Conservation (phyloP, 1,140 invertebrate species). For the Alviniconcha marisindica region DNA sequence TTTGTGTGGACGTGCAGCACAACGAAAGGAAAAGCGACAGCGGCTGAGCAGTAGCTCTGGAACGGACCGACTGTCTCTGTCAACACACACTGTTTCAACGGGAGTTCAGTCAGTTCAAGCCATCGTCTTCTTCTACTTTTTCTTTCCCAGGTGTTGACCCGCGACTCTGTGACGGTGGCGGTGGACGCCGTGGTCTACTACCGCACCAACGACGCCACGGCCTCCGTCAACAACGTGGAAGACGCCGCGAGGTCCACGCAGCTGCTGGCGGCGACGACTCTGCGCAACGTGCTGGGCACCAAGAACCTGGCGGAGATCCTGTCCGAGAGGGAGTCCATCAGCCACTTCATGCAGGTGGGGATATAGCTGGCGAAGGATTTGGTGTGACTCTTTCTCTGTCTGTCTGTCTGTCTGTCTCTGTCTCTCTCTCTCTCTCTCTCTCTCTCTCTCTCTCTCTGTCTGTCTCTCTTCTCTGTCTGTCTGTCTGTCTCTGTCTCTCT, state of each 20-base stretch:
- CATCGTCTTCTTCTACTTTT: neutral
- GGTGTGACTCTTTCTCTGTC: neutral
- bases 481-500: too few relatives aligned
- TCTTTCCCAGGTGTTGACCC: conserved; percentile 85
- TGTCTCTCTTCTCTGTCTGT: too few relatives aligned
- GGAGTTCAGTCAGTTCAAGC: too few relatives aligned
- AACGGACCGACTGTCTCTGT: too few relatives aligned
- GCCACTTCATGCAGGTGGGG: conserved; percentile 89
- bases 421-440: conserved; percentile 1
- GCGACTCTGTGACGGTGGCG: conserved; percentile 48
- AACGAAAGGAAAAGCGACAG: too few relatives aligned
- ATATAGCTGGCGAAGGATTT: too few relatives aligned
- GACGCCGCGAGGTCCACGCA: conserved; percentile 88
- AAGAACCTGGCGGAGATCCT: conserved; percentile 91
- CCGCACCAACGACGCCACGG: conserved; percentile 95
- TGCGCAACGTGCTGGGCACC: conserved; percentile 91
- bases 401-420: neutral
- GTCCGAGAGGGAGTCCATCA: conserved; percentile 93
- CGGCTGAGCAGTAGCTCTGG: too few relatives aligned
- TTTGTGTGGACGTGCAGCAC: too few relatives aligned
- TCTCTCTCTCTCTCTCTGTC: neutral
- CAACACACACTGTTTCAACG: too few relatives aligned
- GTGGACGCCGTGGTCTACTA: conserved; percentile 96
- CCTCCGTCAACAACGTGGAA: conserved; percentile 97
- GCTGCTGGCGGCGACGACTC: conserved; percentile 77